Percentiles rank a stretch among this genome's conserved stretches.
phyloP scores from a whole-genome alignment of 2,888 invertebrate genomes.

The Athripsodes cinereus region DNA sequence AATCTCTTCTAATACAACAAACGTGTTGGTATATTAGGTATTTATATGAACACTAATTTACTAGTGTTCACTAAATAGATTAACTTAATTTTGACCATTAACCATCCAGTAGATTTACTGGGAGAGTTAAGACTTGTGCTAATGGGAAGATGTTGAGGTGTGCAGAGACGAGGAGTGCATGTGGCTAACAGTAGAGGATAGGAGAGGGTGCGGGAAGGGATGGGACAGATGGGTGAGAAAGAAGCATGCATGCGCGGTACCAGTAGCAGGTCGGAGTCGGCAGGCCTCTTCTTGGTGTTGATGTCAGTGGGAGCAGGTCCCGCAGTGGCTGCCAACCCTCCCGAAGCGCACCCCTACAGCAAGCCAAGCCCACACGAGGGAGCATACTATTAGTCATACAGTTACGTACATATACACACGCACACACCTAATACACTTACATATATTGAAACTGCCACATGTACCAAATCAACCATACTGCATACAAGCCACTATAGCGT shows the following conservation, averaged over 20 bases:
- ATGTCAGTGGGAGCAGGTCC: conserved; percentile 55
- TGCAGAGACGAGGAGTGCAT: conserved; percentile 28
- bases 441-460: too few species aligned
- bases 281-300: conserved; percentile 92
- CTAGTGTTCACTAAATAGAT: too few species aligned
- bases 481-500: neutral
- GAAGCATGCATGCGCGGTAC: conserved; percentile 73
- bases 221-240: conserved; percentile 31
- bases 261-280: conserved; percentile 89
- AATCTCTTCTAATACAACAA: too few species aligned
- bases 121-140: neutral
- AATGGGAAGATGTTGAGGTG: conserved; percentile 13
- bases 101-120: too few species aligned
- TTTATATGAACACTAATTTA: too few species aligned
- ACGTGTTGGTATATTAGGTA: too few species aligned
- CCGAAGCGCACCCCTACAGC: conserved; percentile 44
- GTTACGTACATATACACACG: neutral
- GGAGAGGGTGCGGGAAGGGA: conserved; percentile 31
- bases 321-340: conserved; percentile 51
- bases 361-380: conserved; percentile 26
- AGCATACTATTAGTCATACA: conserved; percentile 25
- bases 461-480: neutral
- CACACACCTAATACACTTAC: neutral
- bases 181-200: conserved; percentile 32
- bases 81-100: too few species aligned